Base-by-base conservation (phyloP, 1,140 invertebrate genomes). In the Neotoxoptera formosana region DNA sequence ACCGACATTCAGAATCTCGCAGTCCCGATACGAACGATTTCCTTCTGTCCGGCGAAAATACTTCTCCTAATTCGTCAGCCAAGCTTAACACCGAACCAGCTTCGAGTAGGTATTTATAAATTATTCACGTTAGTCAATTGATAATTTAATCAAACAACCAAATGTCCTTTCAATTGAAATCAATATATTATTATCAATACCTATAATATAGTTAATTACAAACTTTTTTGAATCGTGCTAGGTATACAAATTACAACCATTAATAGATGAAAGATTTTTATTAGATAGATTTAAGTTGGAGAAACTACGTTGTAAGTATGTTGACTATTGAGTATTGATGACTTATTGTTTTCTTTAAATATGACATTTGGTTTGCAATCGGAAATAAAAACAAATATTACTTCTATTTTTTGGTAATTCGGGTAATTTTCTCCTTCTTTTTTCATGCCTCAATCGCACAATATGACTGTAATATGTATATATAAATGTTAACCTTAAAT, bases 381-480 rank as follows among this genome's bases (percentile, higher is more conserved):
- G 36, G 23, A 87, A 48, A 87, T 87, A 36, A 90, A 41, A 47
- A 67, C 25, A 90, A 67, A 67, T 90, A 45, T 56, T 90, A 88
- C 92, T 98, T 95, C 97, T 97, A 94, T 97, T 97, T 95, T 98
- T 98, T 11, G 98, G 98, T 94, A 98, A 98, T 96, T 98, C 98
- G 23, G 98, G 98, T 47, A 98, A 95, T 95, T 97, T 97, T 95
- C 98, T 96, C 94, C 98, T 96, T 94, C 97, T 96, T 90, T 97
- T 96, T 94, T 97, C 97, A 25, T 96, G 96, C 25, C 94, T 51
- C 8, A 94, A 93, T 83, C 94, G 94, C 2, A 94, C 83, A 51
- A 94, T 94, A 91, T 90, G 83, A 41, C 94, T 93, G 14, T 76
- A 83, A 76, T 91, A 87, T 83, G 90, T 90, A 87, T 56, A 67